Evolutionary conservation across 2,113 vertebrate genomes (phyloP).

Genomic region (Cephalopholis sonnerati): DNA sequence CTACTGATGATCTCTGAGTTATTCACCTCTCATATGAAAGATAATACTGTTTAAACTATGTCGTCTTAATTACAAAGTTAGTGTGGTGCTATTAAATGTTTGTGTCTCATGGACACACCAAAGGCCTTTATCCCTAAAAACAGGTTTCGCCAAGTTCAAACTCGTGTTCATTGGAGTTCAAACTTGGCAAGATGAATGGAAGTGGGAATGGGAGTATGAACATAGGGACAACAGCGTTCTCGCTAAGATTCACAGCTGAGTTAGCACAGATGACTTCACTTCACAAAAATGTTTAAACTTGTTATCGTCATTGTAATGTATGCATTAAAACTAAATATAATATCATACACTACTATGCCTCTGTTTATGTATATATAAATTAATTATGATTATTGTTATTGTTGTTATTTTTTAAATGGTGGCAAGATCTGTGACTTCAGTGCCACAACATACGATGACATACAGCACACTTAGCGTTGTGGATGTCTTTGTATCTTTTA

Average conservation of each 20-base stretch:
- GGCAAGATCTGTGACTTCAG: background rate
- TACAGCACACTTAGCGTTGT: no score
- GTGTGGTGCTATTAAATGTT: background rate
- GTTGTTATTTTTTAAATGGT: background rate
- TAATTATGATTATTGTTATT: no score
- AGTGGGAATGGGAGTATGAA: background rate
- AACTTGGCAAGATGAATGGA: background rate
- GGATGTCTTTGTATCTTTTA: no score
- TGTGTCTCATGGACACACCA: background rate
- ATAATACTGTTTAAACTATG: background rate
- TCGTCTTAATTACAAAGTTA: background rate
- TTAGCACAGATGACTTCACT: background rate
- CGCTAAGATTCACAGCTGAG: background rate
- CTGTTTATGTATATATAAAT: background rate
- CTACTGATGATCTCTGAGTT: background rate
- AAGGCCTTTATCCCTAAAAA: background rate
- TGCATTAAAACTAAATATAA: background rate
- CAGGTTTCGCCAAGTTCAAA: background rate
- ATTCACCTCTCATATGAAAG: background rate
- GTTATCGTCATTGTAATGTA: background rate
- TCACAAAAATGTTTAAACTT: background rate
- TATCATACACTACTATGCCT: background rate
- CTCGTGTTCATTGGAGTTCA: background rate
- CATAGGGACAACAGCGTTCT: background rate
- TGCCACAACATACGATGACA: no score